A percentile compares a stretch with the other conserved stretches of the same genome.
phyloP scores from a whole-genome alignment of 2,888 invertebrate genomes.

The Agapostemon virescens region DNA sequence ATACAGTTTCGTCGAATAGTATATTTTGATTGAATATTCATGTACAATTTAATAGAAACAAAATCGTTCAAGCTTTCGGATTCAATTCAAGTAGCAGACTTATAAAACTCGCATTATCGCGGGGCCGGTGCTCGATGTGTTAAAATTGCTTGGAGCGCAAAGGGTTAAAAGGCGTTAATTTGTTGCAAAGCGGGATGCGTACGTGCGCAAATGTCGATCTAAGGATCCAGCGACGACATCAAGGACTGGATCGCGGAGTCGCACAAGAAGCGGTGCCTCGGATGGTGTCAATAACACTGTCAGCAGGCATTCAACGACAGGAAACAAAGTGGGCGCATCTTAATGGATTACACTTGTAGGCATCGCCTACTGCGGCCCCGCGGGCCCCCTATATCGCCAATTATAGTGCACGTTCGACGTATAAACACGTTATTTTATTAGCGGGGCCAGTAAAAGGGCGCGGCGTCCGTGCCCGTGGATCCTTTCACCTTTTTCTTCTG shows the following conservation, averaged over 20 bases:
- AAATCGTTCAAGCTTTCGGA: no score
- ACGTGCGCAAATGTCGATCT: background rate
- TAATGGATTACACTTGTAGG: constrained; percentile 76
- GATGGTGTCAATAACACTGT: constrained; percentile 38
- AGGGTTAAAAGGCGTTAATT: no score
- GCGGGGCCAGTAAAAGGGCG: constrained; percentile 34
- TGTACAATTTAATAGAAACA: no score
- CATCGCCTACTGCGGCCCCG: constrained; percentile 68
- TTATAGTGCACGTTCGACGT: constrained; percentile 71
- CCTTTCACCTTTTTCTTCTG: constrained; percentile 42
- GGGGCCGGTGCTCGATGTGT: no score
- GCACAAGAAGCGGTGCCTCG: background rate
- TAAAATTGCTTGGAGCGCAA: no score
- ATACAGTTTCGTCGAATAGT: no score
- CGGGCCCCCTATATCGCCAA: constrained; percentile 68
- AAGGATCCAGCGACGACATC: background rate
- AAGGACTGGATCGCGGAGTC: background rate
- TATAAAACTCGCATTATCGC: no score
- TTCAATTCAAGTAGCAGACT: no score
- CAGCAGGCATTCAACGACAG: constrained; percentile 46
- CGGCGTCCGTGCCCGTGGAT: constrained; percentile 26
- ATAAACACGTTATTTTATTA: constrained; percentile 73
- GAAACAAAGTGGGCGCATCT: constrained; percentile 73
- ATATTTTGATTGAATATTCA: no score
- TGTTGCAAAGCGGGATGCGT: no score